Percentiles rank a stretch among this genome's conserved stretches.
These are phyloP conservation scores for Drosophila biarmipes DNA, from an alignment of 1,140 invertebrate species.

Conservation along the genomic window DNA sequence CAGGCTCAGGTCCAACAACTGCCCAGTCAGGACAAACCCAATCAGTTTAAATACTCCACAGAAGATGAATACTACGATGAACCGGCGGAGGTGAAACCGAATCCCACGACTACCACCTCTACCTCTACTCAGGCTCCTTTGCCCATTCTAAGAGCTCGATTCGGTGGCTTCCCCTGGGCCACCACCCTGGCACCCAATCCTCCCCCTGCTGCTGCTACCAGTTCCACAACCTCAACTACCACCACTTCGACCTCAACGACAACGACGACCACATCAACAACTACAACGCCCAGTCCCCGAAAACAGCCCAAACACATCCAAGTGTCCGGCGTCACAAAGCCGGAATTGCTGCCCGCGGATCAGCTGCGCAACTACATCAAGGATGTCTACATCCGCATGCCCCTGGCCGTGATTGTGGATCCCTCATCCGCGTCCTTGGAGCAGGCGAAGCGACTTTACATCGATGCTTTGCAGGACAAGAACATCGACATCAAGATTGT, in stretches of 20 bases:
- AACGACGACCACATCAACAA: conserved; percentile 34
- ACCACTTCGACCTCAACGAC: conserved; percentile 37
- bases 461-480: conserved; percentile 79
- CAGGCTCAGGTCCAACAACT: conserved; percentile 58
- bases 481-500: conserved; percentile 83
- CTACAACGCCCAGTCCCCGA: conserved; percentile 41
- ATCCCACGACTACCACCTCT: conserved; percentile 4
- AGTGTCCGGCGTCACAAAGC: conserved; percentile 32
- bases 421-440: conserved; percentile 83
- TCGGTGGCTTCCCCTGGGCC: conserved; percentile 56
- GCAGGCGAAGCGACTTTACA: conserved; percentile 85
- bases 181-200: conserved; percentile 24
- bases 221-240: conserved; percentile 20
- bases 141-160: conserved; percentile 46
- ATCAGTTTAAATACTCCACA: conserved; percentile 44
- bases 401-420: conserved; percentile 86
- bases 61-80: conserved; percentile 69
- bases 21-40: conserved; percentile 31
- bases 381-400: conserved; percentile 86
- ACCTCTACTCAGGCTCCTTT: conserved; percentile 10
- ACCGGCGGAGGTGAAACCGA: conserved; percentile 14
- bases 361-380: conserved; percentile 86
- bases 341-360: conserved; percentile 75
- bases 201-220: conserved; percentile 1
- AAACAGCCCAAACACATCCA: conserved; percentile 72